phyloP scores from a whole-genome alignment of 1,140 invertebrate genomes.

The Drosophila mauritiana region DNA sequence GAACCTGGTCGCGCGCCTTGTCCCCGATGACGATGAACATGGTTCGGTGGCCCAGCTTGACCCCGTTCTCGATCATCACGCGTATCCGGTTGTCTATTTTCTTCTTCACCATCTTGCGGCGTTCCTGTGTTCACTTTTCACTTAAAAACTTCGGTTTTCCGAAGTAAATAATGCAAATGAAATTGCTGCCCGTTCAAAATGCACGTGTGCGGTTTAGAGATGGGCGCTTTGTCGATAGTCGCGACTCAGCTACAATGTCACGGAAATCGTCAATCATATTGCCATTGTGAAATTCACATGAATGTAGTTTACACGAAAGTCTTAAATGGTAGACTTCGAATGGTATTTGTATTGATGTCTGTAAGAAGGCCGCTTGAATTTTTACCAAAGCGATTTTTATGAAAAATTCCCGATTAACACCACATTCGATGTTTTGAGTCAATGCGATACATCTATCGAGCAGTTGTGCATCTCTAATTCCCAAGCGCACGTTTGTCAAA shows the following conservation, averaged over 20 bases:
- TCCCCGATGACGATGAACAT: conserved; percentile 98
- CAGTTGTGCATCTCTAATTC: background rate
- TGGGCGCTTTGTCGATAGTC: background rate
- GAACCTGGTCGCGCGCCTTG: conserved; percentile 98
- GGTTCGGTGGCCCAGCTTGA: conserved; percentile 93
- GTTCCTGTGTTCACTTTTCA: background rate
- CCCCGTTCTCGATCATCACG: conserved; percentile 98
- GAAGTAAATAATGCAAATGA: conserved; percentile 3
- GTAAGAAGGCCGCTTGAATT: too few species aligned
- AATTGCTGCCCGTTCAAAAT: conserved; percentile 36
- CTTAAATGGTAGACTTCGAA: too few species aligned
- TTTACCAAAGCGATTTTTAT: too few species aligned
- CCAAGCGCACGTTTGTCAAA: background rate
- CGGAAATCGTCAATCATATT: background rate
- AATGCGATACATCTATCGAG: too few species aligned
- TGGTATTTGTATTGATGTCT: too few species aligned
- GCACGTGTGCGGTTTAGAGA: conserved; percentile 52
- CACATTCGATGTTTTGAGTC: too few species aligned
- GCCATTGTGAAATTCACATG: too few species aligned
- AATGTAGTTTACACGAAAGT: too few species aligned
- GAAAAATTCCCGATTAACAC: too few species aligned
- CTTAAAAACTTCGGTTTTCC: background rate
- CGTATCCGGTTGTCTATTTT: conserved; percentile 99
- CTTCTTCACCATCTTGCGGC: conserved; percentile 90
- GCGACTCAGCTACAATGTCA: background rate